Evolutionary conservation across 2,113 vertebrate species (phyloP).

Genomic region (Nothocercus julius): DNA sequence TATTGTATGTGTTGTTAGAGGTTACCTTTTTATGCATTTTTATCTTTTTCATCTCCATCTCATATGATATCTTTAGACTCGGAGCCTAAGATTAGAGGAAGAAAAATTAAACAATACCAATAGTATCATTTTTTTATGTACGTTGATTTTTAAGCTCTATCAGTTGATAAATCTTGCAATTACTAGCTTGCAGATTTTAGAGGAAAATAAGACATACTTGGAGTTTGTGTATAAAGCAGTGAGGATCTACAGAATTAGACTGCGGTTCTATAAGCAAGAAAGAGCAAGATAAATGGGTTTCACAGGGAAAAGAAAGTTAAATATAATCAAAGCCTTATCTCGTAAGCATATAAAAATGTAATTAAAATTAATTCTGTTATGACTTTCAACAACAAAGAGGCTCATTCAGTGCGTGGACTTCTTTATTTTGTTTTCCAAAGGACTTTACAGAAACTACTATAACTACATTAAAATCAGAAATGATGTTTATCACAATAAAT

Average conservation of each 20-base stretch:
- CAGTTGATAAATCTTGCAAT: not conserved
- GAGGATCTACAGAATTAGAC: not conserved
- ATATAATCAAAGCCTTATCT: not conserved
- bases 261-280: not conserved
- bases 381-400: not conserved
- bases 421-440: not conserved
- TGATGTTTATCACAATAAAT: not conserved
- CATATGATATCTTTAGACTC: not conserved
- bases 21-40: slow-evolving; percentile 11
- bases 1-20: not conserved
- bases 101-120: not conserved
- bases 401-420: not conserved
- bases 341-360: not conserved
- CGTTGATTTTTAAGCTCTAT: not conserved
- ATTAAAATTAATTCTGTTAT: slow-evolving; percentile 8
- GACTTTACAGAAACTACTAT: not conserved
- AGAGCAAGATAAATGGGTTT: not conserved
- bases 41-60: not conserved
- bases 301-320: not conserved
- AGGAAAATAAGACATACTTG: not conserved
- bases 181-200: not conserved
- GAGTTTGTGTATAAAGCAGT: not conserved
- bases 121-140: not conserved
- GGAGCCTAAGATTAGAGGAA: not conserved
- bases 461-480: not conserved